Evolutionary conservation across 2,113 vertebrate species (phyloP).

Genomic region (Zosterops hypoxanthus): DNA sequence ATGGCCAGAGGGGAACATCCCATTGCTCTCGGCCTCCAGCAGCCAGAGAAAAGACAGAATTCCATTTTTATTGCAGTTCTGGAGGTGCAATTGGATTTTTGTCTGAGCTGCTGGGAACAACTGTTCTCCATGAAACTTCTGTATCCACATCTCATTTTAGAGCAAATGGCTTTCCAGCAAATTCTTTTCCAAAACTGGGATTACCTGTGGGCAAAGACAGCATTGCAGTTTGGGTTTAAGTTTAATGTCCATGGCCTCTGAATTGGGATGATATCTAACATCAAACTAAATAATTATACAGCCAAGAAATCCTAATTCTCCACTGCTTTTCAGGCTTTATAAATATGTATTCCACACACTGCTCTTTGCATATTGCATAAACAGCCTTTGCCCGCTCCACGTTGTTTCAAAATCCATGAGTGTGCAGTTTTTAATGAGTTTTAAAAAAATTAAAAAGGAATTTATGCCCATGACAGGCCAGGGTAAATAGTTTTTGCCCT

Average conservation of each 20-base stretch:
- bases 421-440: neutral
- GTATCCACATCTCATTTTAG: neutral
- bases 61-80: neutral
- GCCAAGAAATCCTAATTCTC: neutral
- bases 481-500: neutral
- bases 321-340: neutral
- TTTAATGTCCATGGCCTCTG: neutral
- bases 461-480: neutral
- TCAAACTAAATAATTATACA: neutral
- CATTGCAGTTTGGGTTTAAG: neutral
- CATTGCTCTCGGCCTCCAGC: rapidly evolving
- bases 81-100: neutral
- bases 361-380: neutral
- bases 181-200: neutral
- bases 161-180: neutral
- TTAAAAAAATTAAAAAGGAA: rapidly evolving
- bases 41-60: rapidly evolving
- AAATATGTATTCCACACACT: neutral
- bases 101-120: neutral
- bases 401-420: neutral
- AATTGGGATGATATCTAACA: neutral
- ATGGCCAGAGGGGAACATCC: neutral
- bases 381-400: neutral
- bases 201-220: neutral
- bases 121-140: neutral